phyloP scores from a whole-genome alignment of 1,140 invertebrate genomes.

The roundworm (Caenorhabditis elegans) region DNA sequence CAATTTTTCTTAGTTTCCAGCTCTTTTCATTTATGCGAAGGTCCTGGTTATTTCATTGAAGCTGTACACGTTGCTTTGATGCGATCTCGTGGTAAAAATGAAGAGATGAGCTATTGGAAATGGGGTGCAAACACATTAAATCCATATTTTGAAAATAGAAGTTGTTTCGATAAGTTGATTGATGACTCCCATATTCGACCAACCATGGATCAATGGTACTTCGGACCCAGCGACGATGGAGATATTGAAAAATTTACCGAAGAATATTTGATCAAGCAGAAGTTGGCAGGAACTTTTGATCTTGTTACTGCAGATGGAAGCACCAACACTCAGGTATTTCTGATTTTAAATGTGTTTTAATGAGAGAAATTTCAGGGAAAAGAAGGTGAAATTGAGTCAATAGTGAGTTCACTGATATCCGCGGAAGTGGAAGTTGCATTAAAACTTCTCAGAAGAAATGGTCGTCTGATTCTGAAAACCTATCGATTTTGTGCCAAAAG shows the following conservation, averaged over 20 bases:
- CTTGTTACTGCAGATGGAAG: conserved; percentile 1
- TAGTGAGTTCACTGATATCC: neutral
- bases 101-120: neutral
- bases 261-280: neutral
- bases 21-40: neutral
- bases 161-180: neutral
- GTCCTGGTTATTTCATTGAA: neutral
- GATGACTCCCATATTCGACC: neutral
- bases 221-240: neutral
- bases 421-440: neutral
- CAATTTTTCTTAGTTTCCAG: neutral
- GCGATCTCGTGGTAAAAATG: neutral
- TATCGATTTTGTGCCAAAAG: neutral
- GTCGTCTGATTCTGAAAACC: neutral
- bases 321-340: neutral
- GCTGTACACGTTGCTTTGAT: neutral
- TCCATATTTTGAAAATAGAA: neutral
- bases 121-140: neutral
- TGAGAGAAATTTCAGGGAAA: neutral
- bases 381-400: neutral
- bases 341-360: too few relatives aligned
- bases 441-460: neutral
- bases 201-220: neutral
- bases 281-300: neutral
- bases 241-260: neutral